Evolutionary conservation across 2,888 invertebrate genomes (phyloP).

Genomic region (Drosophila quinaria): DNA sequence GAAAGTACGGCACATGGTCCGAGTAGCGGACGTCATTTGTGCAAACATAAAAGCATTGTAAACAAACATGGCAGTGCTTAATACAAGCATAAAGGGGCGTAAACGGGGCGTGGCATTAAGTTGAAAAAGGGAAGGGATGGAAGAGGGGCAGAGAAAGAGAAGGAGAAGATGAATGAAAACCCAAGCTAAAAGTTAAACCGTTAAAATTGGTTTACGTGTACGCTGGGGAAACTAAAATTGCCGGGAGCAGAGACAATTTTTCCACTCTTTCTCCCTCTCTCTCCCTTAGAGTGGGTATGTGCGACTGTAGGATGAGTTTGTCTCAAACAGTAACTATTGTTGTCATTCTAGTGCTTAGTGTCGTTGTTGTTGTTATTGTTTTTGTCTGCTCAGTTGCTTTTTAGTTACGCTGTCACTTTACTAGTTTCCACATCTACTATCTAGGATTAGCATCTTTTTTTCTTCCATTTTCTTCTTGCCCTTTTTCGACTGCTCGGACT

Average conservation of each 20-base stretch:
- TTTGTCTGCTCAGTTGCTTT: slow-evolving; percentile 45
- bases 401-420: slow-evolving; percentile 59
- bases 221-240: slow-evolving; percentile 44
- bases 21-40: slow-evolving; percentile 71
- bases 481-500: background rate
- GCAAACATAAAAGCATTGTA: slow-evolving; percentile 82
- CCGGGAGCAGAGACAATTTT: slow-evolving; percentile 8
- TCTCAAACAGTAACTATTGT: slow-evolving; percentile 46
- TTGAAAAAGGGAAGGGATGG: background rate
- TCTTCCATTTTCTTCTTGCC: background rate
- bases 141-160: background rate
- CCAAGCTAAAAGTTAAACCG: slow-evolving; percentile 77
- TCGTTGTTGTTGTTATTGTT: slow-evolving; percentile 22
- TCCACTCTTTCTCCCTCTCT: background rate
- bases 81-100: slow-evolving; percentile 27
- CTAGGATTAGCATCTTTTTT: slow-evolving; percentile 20
- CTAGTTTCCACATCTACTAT: slow-evolving; percentile 40
- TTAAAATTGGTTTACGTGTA: slow-evolving; percentile 78
- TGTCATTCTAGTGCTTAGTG: slow-evolving; percentile 12
- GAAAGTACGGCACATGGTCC: slow-evolving; percentile 45
- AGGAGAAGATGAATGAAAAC: slow-evolving; percentile 9
- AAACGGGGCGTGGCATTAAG: slow-evolving; percentile 4
- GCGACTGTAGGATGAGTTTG: slow-evolving; percentile 25
- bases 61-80: slow-evolving; percentile 76
- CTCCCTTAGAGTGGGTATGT: background rate